Base-by-base conservation (phyloP, 2,797 vertebrate genomes). In the Mionectes olivaceus region DNA sequence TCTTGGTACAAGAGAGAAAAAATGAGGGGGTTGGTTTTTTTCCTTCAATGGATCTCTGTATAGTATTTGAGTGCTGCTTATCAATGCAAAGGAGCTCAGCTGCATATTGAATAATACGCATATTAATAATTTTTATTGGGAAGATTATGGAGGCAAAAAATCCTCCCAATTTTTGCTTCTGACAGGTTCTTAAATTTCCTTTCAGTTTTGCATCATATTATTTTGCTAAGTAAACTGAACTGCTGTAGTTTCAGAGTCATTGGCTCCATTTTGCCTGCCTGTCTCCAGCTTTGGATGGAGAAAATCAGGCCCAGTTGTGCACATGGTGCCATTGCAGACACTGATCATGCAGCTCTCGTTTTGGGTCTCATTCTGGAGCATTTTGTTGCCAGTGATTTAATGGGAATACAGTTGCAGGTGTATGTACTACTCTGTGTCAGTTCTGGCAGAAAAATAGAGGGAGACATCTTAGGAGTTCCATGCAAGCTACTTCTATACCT, bases 321-420 rank as follows among this genome's bases (percentile, higher is more conserved):
- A 13, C 11, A 13, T 17, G 0, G 0, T 19, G 41, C 28, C 49
- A 5, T 24, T 89, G 23, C 7, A 41, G 15, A 18, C 21, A 30
- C 39, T 32, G 61, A 18, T 23, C 22, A 60, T 1, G 5, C 28
- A 83, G 15, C 5, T 77, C 10, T 77, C 37, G 7, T 63, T 85
- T 57, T 50, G 30, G 50, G 28, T 37, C 14, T 44, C 22, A 30
- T 28, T 9, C 25, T 19, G 25, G 37, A 57, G 11, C 14, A 13
- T 59, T 79, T 79, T 43, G 21, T 32, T 78, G 21, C 7, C 49
- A 33, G 14, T 35, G 30, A 47, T 68, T 77, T 74, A 74, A 50
- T 5, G 19, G 11, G 7, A 83, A 55, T 43, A 33, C 7, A 0
- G 0, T 6, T 30, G 46, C 44, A 50, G 14, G 17, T 70, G 10